Conservation (phyloP, 2,113 vertebrate genomes). For the Osmerus eperlanus region DNA sequence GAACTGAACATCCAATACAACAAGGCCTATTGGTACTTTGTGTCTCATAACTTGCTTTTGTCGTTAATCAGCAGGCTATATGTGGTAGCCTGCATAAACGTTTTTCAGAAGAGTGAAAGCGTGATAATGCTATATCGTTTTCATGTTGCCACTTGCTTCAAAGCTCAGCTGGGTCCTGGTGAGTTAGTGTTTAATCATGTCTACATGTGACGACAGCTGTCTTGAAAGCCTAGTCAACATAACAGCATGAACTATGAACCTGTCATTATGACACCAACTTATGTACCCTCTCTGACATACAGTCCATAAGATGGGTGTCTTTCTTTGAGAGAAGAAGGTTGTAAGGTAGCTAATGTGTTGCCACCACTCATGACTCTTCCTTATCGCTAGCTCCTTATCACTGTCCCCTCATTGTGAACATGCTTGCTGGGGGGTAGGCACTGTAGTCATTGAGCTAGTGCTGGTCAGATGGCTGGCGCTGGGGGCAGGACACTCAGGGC, state of each 20-base stretch:
- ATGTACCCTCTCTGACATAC: too few relatives aligned
- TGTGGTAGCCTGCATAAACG: too few relatives aligned
- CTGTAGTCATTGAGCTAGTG: too few relatives aligned
- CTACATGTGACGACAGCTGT: not conserved
- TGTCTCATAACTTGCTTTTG: not conserved
- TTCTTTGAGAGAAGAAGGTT: too few relatives aligned
- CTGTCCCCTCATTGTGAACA: constrained; percentile 11
- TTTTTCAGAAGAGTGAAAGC: too few relatives aligned
- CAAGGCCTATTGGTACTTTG: too few relatives aligned
- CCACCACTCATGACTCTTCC: constrained; percentile 2
- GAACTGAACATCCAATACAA: too few relatives aligned
- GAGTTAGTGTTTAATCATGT: not conserved
- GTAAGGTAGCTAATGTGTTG: too few relatives aligned
- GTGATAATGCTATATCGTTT: not conserved
- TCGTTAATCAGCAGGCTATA: not conserved
- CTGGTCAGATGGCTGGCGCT: too few relatives aligned
- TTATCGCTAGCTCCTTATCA: constrained; percentile 2
- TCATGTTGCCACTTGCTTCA: constrained; percentile 21
- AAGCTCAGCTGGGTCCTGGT: not conserved
- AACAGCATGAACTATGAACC: not conserved
- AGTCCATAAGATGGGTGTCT: too few relatives aligned
- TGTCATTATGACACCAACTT: too few relatives aligned
- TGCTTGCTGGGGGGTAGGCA: not conserved
- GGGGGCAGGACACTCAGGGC: too few relatives aligned
- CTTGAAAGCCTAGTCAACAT: not conserved